A percentile compares a stretch with the other conserved stretches of the same genome.
These are phyloP conservation scores for Chloroceryle inda DNA, from an alignment of 2,797 vertebrate species.

Conservation along the genomic window DNA sequence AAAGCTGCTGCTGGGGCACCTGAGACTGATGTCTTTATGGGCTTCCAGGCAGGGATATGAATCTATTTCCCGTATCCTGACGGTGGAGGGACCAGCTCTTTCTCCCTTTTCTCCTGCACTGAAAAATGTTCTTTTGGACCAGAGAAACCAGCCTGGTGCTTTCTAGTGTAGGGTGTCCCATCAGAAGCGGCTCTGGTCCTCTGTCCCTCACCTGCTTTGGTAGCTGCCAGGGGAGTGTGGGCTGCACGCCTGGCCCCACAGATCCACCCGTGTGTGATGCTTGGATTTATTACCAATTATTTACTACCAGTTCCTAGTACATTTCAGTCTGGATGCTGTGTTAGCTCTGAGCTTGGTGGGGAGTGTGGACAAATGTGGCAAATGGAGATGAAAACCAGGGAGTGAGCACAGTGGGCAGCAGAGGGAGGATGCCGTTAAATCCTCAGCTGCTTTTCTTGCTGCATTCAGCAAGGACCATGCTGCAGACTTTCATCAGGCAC, in stretches of 20 bases:
- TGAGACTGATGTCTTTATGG: neutral
- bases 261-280: neutral
- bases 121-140: neutral
- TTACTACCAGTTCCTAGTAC: neutral
- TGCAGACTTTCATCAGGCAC: neutral
- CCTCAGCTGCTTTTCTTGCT: neutral
- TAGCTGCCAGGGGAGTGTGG: neutral
- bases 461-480: neutral
- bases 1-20: neutral
- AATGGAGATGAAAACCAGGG: neutral
- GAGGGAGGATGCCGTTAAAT: neutral
- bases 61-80: neutral
- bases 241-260: neutral
- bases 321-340: neutral
- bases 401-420: accelerated
- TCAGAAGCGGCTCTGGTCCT: neutral
- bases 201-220: accelerated
- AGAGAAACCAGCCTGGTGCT: neutral
- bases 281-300: neutral
- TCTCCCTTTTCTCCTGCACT: neutral
- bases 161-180: neutral
- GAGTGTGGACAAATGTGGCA: neutral
- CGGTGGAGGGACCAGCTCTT: neutral
- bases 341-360: neutral
- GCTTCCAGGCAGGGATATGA: neutral